Conservation (phyloP, 2,113 vertebrate species). For the Odobenus rosmarus region DNA sequence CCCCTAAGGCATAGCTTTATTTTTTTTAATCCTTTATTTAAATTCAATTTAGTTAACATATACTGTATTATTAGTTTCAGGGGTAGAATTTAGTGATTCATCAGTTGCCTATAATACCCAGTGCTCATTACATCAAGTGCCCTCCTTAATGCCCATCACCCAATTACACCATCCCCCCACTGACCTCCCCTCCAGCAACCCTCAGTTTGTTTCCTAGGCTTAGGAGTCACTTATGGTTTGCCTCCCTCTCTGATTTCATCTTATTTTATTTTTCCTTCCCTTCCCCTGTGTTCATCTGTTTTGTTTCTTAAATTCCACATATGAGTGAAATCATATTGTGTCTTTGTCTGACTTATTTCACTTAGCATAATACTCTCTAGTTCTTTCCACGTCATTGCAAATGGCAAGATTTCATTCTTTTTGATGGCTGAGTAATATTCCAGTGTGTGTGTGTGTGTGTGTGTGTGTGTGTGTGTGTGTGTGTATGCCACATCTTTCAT, state of each 20-base stretch:
- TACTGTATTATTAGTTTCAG: not conserved
- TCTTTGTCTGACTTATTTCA: too few species aligned
- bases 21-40: not conserved
- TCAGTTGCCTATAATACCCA: not conserved
- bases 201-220: not conserved
- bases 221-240: not conserved
- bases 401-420: too few species aligned
- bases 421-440: too few species aligned
- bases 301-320: not conserved
- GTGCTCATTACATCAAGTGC: not conserved
- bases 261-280: not conserved
- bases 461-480: too few species aligned
- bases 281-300: not conserved
- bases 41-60: not conserved
- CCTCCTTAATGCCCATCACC: not conserved
- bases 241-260: not conserved
- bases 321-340: too few species aligned
- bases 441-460: too few species aligned
- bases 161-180: too few species aligned
- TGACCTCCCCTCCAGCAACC: too few species aligned
- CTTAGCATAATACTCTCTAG: too few species aligned
- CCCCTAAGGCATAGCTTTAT: not conserved
- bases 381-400: too few species aligned
- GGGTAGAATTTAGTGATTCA: not conserved
- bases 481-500: too few species aligned